A percentile compares a stretch with the other conserved stretches of the same genome.
These are phyloP conservation scores for Callipepla californica DNA, from an alignment of 2,113 vertebrate genomes.

Conservation along the genomic window DNA sequence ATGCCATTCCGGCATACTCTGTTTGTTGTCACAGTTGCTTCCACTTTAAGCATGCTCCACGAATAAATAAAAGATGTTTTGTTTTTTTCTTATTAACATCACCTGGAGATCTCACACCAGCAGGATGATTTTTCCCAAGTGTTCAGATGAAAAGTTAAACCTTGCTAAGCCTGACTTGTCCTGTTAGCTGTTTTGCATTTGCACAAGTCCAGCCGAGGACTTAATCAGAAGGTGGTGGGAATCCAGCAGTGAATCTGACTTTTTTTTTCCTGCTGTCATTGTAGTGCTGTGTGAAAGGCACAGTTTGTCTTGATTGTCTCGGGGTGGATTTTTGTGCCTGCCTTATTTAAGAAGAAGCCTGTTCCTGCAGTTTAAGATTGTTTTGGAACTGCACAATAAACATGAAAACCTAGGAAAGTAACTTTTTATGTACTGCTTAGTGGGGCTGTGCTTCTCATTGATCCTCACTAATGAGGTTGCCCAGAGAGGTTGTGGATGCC, in stretches of 20 bases:
- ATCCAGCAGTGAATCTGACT: background rate
- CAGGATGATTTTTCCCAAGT: background rate
- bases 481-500: no score
- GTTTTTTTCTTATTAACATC: background rate
- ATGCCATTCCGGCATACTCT: background rate
- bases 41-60: accelerated
- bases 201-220: background rate
- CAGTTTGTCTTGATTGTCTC: background rate
- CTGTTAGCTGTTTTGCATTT: background rate
- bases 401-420: background rate
- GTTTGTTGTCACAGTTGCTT: background rate
- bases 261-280: background rate
- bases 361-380: background rate
- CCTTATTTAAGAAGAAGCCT: background rate
- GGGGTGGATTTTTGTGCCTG: background rate
- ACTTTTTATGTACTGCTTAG: background rate
- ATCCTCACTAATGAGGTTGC: background rate
- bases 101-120: background rate
- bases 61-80: background rate
- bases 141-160: background rate
- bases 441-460: background rate
- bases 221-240: background rate
- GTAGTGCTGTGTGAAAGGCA: background rate
- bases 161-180: background rate
- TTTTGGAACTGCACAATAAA: background rate